Conservation (phyloP, 1,140 invertebrate species). For the Lutraria rhynchaena region DNA sequence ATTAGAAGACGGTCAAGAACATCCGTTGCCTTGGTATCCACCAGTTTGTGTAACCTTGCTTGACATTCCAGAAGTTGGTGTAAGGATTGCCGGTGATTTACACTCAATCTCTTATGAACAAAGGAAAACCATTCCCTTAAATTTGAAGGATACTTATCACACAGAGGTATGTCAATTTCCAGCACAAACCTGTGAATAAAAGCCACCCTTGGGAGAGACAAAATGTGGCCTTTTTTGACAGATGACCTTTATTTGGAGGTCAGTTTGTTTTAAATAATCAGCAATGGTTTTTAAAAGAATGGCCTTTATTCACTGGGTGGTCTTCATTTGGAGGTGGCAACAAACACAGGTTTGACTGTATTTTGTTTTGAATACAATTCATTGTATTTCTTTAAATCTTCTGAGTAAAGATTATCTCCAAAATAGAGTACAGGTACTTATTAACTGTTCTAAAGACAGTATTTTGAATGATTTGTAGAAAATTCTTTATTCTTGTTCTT, state of each 20-base stretch:
- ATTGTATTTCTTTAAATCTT: too few species aligned
- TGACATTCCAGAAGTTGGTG: constrained; percentile 75
- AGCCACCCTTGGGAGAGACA: too few species aligned
- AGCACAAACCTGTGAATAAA: too few species aligned
- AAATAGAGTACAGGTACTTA: background rate
- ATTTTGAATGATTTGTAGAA: background rate
- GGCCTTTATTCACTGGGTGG: too few species aligned
- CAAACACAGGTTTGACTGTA: too few species aligned
- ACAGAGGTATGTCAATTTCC: constrained; percentile 71
- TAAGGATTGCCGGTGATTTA: constrained; percentile 80
- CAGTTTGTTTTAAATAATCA: too few species aligned
- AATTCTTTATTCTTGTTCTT: background rate
- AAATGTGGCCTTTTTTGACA: too few species aligned
- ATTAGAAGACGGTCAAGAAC: constrained; percentile 85
- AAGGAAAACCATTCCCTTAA: constrained; percentile 79
- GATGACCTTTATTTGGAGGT: too few species aligned
- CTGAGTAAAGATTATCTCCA: background rate
- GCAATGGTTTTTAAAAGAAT: too few species aligned
- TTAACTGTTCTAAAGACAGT: background rate
- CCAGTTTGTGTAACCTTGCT: constrained; percentile 85
- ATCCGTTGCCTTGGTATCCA: constrained; percentile 89
- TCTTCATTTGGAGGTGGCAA: too few species aligned
- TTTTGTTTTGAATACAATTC: too few species aligned
- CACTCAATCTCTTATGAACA: constrained; percentile 79
- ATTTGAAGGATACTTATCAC: constrained; percentile 80